Evolutionary conservation across 2,113 vertebrate genomes (phyloP).

Genomic region (Phyllostomus hastatus): DNA sequence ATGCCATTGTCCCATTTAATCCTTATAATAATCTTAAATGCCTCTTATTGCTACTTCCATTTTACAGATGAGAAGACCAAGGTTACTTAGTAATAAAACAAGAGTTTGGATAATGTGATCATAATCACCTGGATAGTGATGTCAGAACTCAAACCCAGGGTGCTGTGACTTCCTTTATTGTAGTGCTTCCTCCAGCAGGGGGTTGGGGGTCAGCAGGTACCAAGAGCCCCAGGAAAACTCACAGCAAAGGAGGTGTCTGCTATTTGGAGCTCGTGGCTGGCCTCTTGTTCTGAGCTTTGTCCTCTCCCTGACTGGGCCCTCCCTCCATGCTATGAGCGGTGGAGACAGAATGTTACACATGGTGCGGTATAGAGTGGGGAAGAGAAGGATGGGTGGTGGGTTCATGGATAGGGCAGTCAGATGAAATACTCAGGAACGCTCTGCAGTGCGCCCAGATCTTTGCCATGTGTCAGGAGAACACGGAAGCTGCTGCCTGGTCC

Average conservation of each 20-base stretch:
- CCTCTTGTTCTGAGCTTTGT: background rate
- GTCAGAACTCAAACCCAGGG: background rate
- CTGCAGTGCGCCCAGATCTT: background rate
- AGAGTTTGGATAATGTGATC: background rate
- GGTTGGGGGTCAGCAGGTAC: background rate
- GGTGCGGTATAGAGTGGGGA: background rate
- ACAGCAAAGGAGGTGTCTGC: background rate
- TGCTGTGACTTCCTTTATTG: rapidly evolving
- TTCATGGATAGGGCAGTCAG: background rate
- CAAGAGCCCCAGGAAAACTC: background rate
- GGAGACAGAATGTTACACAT: background rate
- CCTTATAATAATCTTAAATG: background rate
- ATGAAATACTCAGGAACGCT: rapidly evolving
- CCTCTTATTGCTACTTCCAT: background rate
- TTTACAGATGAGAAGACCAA: background rate
- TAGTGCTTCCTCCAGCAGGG: too few relatives aligned
- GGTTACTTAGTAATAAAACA: background rate
- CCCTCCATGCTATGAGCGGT: background rate
- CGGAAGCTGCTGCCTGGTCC: background rate
- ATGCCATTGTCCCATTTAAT: background rate
- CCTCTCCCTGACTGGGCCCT: background rate
- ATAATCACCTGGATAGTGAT: too few relatives aligned
- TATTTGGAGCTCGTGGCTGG: background rate
- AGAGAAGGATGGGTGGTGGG: background rate
- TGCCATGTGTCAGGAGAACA: background rate